Base-by-base conservation (phyloP, 2,888 invertebrate species). In the Sesia apiformis region DNA sequence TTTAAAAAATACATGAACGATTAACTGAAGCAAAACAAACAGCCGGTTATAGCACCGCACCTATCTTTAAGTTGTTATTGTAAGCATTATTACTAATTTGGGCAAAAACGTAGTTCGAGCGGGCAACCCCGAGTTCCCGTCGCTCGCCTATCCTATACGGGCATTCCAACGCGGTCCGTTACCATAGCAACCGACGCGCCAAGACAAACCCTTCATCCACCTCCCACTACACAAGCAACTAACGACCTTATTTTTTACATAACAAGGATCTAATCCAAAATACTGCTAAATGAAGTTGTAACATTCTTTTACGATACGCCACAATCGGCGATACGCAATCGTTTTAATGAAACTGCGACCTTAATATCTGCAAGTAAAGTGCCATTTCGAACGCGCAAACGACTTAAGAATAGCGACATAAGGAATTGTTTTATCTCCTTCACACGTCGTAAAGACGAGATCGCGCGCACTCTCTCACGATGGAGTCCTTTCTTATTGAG, bases 361-460 rank as follows among this genome's bases (percentile, higher is more conserved):
- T 81, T 89, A 89, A 86, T 74, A 70, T 82, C 66, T 70, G 68
- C 66, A 50, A 59, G 75, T 83, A 87, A 84, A 84, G 86, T 81
- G 81, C 81, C 78, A 76, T 86, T 86, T 81, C 69, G 74, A 77
- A 74, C 75, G 79, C 72, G 76, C 75, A 69, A 81, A 82, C 76
- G 79, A 77, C 83, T 84, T 83, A 86, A 85, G 87, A 86, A 88
- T 81, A 84, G 87, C 81, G 80, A 85, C 87, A 81, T 87, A 87
- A 88, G 86, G 87, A 87, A 87, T 83, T 83, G 81, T 81, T 85
- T 81, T 85, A 85, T 86, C 89, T 88, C 89, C 81, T 83, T 88
- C 85, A 75, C 86, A 84, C 87, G 77, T 86, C 81, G 76, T 86
- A 81, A 87, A 84, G 80, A 83, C 76, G 71, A 58, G 66, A 74